Evolutionary conservation across 2,113 vertebrate genomes (phyloP).

Genomic region (Plecotus auritus): DNA sequence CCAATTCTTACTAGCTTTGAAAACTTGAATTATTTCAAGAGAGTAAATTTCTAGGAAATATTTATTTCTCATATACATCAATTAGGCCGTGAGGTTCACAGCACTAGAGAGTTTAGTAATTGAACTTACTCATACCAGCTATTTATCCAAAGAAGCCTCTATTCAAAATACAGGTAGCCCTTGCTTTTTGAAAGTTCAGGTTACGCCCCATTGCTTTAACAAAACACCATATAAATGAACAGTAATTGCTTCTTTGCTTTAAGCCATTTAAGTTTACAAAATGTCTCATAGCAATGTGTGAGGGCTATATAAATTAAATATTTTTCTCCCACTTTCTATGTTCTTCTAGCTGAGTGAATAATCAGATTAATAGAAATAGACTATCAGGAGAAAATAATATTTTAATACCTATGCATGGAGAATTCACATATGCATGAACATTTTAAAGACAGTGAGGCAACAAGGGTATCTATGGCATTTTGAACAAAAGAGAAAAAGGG

Average conservation of each 20-base stretch:
- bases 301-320: neutral
- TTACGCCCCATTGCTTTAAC: neutral
- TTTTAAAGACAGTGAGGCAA: neutral
- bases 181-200: neutral
- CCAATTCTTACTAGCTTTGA: neutral
- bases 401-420: neutral
- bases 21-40: neutral
- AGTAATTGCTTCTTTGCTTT: neutral
- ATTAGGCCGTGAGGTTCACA: neutral
- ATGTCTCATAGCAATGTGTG: neutral
- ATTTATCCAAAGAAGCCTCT: neutral
- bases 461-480: neutral
- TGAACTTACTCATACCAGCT: neutral
- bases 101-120: neutral
- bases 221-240: neutral
- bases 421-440: neutral
- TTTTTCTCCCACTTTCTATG: neutral
- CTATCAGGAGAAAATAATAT: neutral
- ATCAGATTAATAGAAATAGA: neutral
- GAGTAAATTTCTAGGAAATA: neutral
- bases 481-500: neutral
- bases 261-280: neutral
- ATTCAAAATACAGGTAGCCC: neutral
- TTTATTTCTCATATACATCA: neutral
- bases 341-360: neutral